Evolutionary conservation across 2,113 vertebrate species (phyloP).

Genomic region (Ornithorhynchus anatinus): DNA sequence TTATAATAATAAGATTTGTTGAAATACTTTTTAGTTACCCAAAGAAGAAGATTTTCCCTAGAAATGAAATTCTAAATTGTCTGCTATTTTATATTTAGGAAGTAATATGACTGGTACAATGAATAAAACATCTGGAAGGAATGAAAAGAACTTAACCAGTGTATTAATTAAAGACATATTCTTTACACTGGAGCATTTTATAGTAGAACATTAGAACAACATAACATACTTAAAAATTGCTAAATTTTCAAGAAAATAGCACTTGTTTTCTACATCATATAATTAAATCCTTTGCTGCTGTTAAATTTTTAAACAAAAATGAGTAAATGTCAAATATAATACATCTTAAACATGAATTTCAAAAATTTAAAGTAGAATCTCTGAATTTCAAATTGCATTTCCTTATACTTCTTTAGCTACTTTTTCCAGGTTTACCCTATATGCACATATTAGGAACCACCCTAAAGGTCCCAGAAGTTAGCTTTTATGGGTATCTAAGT

Average conservation of each 20-base stretch:
- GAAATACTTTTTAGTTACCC: background rate
- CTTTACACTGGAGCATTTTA: constrained; percentile 15
- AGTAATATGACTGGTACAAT: background rate
- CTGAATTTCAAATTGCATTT: too few species aligned
- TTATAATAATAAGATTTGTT: background rate
- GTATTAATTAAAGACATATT: constrained; percentile 23
- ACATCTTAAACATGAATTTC: background rate
- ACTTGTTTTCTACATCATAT: background rate
- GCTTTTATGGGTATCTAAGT: too few species aligned
- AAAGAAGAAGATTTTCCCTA: background rate
- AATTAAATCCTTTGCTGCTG: background rate
- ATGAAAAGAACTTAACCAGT: background rate
- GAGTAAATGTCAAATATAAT: background rate
- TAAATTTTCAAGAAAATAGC: background rate
- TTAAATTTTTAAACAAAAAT: background rate
- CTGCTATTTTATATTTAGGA: constrained; percentile 1
- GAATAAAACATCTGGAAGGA: constrained; percentile 28
- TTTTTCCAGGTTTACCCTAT: too few species aligned
- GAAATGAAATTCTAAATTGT: background rate
- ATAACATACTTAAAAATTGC: background rate
- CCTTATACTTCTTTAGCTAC: too few species aligned
- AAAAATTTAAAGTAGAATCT: too few species aligned
- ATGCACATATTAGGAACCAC: too few species aligned
- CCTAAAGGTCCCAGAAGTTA: too few species aligned
- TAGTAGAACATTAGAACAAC: too few species aligned